Percentiles rank a stretch among this genome's conserved stretches.
Evolutionary conservation across 2,113 vertebrate species (phyloP).

Genomic region (Equus przewalskii): DNA sequence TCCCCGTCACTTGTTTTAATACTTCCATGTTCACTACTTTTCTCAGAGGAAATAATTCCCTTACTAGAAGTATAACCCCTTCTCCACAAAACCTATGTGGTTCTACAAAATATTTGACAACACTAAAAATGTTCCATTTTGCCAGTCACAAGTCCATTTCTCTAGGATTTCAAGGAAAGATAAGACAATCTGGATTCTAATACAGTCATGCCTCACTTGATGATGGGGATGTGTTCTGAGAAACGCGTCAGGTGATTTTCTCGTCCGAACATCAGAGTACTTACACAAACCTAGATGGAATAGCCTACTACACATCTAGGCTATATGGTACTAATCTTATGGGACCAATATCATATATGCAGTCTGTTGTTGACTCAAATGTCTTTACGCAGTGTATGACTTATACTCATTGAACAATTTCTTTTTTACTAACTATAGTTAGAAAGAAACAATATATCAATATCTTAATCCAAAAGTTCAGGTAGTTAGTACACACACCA

Average conservation of each 20-base stretch:
- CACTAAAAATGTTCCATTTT: slow-evolving; percentile 9
- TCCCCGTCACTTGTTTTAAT: slow-evolving; percentile 21
- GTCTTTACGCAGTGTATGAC: too few species aligned
- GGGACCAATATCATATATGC: too few species aligned
- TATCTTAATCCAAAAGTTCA: background rate
- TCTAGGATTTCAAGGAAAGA: slow-evolving; percentile 9
- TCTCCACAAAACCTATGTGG: slow-evolving; percentile 37
- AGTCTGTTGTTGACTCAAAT: too few species aligned
- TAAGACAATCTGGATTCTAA: slow-evolving; percentile 1
- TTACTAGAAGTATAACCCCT: slow-evolving; percentile 66
- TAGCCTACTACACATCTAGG: too few species aligned
- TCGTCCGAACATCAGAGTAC: too few species aligned
- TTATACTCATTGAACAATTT: background rate
- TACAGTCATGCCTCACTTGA: too few species aligned
- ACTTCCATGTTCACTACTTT: slow-evolving; percentile 22
- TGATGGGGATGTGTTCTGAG: too few species aligned
- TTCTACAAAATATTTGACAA: slow-evolving; percentile 37
- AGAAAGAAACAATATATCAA: background rate
- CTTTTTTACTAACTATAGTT: background rate
- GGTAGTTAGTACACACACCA: background rate
- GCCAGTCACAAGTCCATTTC: slow-evolving; percentile 45
- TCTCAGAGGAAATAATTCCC: slow-evolving; percentile 43
- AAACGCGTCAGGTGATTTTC: too few species aligned
- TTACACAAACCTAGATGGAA: too few species aligned
- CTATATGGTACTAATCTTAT: too few species aligned